A percentile compares a stretch with the other conserved stretches of the same genome.
phyloP scores from a whole-genome alignment of 2,888 invertebrate species.

The Globia sparganii region DNA sequence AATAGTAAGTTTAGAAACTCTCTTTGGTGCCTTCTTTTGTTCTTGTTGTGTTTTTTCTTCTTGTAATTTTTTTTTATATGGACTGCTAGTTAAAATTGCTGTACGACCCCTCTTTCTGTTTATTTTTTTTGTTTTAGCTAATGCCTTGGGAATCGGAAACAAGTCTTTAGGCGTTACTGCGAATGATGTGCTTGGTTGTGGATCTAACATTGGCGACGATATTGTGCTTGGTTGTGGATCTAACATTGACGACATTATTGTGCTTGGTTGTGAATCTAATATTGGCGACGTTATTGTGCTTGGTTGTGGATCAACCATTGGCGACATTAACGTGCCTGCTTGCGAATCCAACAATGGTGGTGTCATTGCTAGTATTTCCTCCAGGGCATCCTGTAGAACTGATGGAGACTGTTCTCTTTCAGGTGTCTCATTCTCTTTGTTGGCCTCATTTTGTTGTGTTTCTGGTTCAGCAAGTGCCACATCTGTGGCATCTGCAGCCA shows the following conservation, averaged over 20 bases:
- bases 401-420: slow-evolving; percentile 36
- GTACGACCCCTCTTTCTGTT: no score
- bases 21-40: no score
- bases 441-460: slow-evolving; percentile 29
- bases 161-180: slow-evolving; percentile 20
- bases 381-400: slow-evolving; percentile 23
- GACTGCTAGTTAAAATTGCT: no score
- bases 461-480: slow-evolving; percentile 21
- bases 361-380: slow-evolving; percentile 22
- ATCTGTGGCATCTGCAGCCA: not conserved
- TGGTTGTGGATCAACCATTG: slow-evolving; percentile 21
- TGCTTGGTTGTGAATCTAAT: slow-evolving; percentile 12
- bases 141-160: no score
- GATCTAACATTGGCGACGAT: slow-evolving; percentile 11
- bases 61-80: no score
- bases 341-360: slow-evolving; percentile 18
- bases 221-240: slow-evolving; percentile 12
- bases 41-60: no score
- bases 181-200: slow-evolving; percentile 36
- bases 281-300: slow-evolving; percentile 5
- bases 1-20: no score
- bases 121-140: no score
- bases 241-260: not conserved
- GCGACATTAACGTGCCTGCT: slow-evolving; percentile 12
- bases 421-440: slow-evolving; percentile 38